A percentile compares a stretch with the other conserved stretches of the same genome.
Conservation (phyloP, 2,888 invertebrate species). For the Erpobdella octoculata region DNA sequence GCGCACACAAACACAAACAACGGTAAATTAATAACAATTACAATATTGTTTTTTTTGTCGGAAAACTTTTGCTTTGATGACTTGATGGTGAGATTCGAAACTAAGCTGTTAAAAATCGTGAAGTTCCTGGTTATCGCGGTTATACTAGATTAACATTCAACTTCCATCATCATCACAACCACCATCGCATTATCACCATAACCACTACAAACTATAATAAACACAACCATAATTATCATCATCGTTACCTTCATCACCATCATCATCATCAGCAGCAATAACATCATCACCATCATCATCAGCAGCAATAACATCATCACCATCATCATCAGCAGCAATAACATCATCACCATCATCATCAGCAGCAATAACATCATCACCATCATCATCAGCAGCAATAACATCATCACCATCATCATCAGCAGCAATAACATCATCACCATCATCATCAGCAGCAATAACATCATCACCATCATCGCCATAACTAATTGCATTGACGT, state of each 20-base stretch:
- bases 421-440: slow-evolving; percentile 7
- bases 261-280: slow-evolving; percentile 21
- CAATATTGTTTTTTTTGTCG: no score
- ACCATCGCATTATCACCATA: slow-evolving; percentile 20
- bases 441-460: not conserved
- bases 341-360: slow-evolving; percentile 25
- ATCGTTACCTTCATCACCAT: slow-evolving; percentile 8
- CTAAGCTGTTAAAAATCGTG: no score
- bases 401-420: slow-evolving; percentile 22
- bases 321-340: not conserved
- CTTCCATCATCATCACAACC: slow-evolving; percentile 26
- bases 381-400: slow-evolving; percentile 12
- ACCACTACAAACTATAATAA: slow-evolving; percentile 17
- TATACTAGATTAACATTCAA: no score
- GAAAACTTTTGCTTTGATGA: no score
- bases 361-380: slow-evolving; percentile 16
- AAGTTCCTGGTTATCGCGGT: no score
- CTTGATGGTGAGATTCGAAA: no score
- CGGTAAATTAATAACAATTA: no score
- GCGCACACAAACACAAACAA: no score
- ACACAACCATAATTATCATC: slow-evolving; percentile 13
- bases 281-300: not conserved
- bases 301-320: not conserved
- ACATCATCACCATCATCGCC: not conserved
- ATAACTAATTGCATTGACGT: not conserved